Base-by-base conservation (phyloP, 2,113 vertebrate genomes). In the Phylloscopus trochilus region DNA sequence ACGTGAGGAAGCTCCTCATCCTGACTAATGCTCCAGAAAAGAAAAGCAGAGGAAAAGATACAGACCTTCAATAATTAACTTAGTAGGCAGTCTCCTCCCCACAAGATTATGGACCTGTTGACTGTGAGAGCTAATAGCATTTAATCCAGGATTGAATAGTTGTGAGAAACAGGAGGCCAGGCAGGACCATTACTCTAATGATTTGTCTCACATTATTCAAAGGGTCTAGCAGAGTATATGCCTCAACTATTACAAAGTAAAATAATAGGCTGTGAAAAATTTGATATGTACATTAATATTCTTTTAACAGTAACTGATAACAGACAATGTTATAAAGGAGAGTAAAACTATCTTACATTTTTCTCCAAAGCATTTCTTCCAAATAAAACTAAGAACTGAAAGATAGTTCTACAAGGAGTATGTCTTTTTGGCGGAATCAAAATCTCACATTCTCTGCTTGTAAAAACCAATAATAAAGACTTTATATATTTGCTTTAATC, bases 1-100 rank as follows among this genome's bases (percentile, higher is more conserved):
- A 97, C 5, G 8, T 90, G 92, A 95, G 84, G 94, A 96, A 93
- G 66, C 69, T 92, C 79, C 94, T 97, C 76, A 96, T 68, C 92
- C 92, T 91, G 76, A 84, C 92, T 93, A 96, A 96, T 91, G 93
- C 89, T 96, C 87, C 91, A 96, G 87, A 94, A 95, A 94, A 96
- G 67, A 96, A 97, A 96, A 94, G 89, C 75, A 4, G 58, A 96
- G 78, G 84, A 85, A 93, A 96, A 96, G 94, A 94, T 79, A 94
- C 87, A 93, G 93, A 96, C 84, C 47, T 77, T 87, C 15, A 10
- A 7, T 94, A 97, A 96, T 97, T 96, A 90, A 91, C 82, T 97
- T 95, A 95, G 67, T 46, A 77, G 80, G 64, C 79, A 94, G 92
- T 66, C 89, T 91, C 33, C n/a, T 62, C 78, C 75, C 46, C n/a